Conservation (phyloP, 1,140 invertebrate genomes). For the Drosophila aff. region DNA sequence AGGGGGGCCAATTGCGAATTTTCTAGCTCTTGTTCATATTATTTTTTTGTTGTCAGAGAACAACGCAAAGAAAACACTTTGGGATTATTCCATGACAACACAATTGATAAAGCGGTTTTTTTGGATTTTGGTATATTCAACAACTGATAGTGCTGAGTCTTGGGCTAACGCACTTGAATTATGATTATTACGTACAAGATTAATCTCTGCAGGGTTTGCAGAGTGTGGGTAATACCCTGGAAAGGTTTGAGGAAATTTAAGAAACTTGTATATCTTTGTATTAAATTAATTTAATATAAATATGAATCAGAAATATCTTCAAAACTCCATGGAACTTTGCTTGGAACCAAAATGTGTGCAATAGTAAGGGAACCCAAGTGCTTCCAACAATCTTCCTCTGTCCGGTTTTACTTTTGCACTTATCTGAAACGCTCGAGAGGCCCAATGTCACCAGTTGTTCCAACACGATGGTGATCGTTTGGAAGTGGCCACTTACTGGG, state of each 20-base stretch:
- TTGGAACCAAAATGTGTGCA: not conserved
- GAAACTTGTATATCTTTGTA: too few relatives aligned
- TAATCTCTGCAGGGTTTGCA: slow-evolving; percentile 13
- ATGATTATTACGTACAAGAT: slow-evolving; percentile 10
- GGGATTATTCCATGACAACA: slow-evolving; percentile 48
- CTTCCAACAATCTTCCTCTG: not conserved
- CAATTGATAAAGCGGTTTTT: slow-evolving; percentile 28
- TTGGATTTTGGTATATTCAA: not conserved
- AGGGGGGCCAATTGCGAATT: slow-evolving; percentile 11
- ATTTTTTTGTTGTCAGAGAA: not conserved
- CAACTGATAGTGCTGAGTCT: slow-evolving; percentile 9
- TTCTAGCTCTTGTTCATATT: not conserved
- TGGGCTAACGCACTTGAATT: slow-evolving; percentile 11
- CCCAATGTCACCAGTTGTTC: slow-evolving; percentile 12
- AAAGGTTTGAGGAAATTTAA: too few relatives aligned
- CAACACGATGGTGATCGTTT: slow-evolving; percentile 11
- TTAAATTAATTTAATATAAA: not conserved
- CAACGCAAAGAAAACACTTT: slow-evolving; percentile 8
- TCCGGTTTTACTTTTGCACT: slow-evolving; percentile 1
- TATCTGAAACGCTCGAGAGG: slow-evolving; percentile 6
- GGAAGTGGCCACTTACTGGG: slow-evolving; percentile 30
- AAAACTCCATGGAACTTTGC: not conserved
- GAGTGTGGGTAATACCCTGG: not conserved
- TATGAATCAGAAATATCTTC: not conserved
- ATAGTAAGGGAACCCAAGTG: not conserved